Percentiles rank a stretch among this genome's conserved stretches.
These are phyloP conservation scores for Rhinogobio ventralis DNA, from an alignment of 2,797 vertebrate species.

Conservation along the genomic window DNA sequence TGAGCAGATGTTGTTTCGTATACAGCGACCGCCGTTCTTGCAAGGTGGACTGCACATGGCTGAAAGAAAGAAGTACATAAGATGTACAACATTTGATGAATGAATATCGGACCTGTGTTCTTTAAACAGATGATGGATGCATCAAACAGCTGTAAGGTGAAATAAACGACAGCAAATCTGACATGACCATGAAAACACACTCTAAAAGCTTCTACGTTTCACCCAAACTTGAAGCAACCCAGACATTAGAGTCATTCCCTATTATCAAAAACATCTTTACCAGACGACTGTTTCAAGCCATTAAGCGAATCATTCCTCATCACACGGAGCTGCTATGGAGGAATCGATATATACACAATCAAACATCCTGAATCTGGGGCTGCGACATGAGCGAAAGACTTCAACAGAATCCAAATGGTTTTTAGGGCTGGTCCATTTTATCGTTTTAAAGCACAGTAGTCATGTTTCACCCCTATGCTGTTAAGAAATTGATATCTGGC, in stretches of 20 bases:
- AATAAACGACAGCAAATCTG: slow-evolving; percentile 7
- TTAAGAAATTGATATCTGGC: slow-evolving; percentile 23
- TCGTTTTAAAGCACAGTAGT: not conserved
- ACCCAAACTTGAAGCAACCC: slow-evolving; percentile 7
- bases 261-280: slow-evolving; percentile 33
- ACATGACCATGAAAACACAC: slow-evolving; percentile 4
- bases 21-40: slow-evolving; percentile 86
- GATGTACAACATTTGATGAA: not conserved
- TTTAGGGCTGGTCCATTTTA: slow-evolving; percentile 2
- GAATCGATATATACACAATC: slow-evolving; percentile 38
- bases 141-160: slow-evolving; percentile 7
- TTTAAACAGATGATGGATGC: not conserved
- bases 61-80: slow-evolving; percentile 58
- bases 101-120: not conserved
- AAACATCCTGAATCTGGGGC: not conserved
- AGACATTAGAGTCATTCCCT: slow-evolving; percentile 7
- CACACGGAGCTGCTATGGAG: not conserved
- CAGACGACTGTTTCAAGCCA: slow-evolving; percentile 77
- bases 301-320: slow-evolving; percentile 13
- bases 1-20: slow-evolving; percentile 85
- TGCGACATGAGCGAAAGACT: not conserved
- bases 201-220: slow-evolving; percentile 16
- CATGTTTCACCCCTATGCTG: not conserved
- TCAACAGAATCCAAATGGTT: slow-evolving; percentile 3
- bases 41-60: slow-evolving; percentile 88